Conservation (phyloP, 53 echinoderm and acorn worm genomes). For the Actinopyga echinites region DNA sequence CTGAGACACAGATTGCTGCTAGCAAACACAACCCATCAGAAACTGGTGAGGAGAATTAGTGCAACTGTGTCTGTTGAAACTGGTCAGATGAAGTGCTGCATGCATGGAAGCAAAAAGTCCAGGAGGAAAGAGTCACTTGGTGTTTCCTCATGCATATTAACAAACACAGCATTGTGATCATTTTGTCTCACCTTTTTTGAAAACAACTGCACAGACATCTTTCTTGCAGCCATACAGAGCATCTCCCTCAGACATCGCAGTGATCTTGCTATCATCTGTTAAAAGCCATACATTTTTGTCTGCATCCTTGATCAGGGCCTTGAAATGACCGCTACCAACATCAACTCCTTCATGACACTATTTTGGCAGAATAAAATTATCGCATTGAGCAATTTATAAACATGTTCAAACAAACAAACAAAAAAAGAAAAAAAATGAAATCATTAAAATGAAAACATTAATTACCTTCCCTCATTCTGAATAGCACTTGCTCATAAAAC, state of each 20-base stretch:
- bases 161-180: no score
- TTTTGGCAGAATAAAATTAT: neutral
- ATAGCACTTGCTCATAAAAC: neutral
- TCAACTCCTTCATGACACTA: neutral
- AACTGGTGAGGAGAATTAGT: no score
- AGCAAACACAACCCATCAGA: no score
- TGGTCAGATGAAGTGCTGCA: no score
- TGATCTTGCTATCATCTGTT: neutral
- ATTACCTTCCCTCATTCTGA: neutral
- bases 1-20: no score
- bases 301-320: neutral
- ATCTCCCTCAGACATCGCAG: neutral
- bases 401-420: no score
- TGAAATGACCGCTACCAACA: neutral
- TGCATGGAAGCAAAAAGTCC: no score
- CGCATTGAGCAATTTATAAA: neutral
- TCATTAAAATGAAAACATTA: neutral
- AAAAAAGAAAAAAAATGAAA: no score
- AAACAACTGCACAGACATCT: constrained; percentile 2
- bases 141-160: no score
- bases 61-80: no score
- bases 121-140: no score
- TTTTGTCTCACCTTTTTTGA: neutral
- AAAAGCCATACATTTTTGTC: neutral
- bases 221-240: neutral